Evolutionary conservation across 2,888 invertebrate species (phyloP).

Genomic region (Amphipyra berbera): DNA sequence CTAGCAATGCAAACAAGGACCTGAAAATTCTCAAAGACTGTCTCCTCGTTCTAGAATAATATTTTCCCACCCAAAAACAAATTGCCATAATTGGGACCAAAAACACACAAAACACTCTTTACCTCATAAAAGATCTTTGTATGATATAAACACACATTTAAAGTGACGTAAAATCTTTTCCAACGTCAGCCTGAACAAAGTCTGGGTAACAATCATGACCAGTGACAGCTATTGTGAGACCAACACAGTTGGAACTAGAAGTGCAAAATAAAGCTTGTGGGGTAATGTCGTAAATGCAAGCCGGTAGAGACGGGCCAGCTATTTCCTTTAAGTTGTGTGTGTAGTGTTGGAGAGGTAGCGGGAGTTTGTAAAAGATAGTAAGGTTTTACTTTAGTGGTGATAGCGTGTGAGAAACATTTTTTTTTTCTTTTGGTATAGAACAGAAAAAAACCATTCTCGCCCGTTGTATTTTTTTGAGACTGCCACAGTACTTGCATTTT

Average conservation of each 20-base stretch:
- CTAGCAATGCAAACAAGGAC: no score
- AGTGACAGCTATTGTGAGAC: constrained; percentile 64
- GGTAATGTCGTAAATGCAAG: constrained; percentile 67
- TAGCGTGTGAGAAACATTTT: neutral
- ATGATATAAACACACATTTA: constrained; percentile 10
- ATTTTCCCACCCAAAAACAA: no score
- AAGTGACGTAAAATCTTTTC: constrained; percentile 52
- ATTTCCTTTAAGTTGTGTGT: constrained; percentile 54
- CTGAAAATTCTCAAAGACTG: no score
- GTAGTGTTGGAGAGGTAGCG: constrained; percentile 31
- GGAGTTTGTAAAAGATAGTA: constrained; percentile 10
- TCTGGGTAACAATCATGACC: constrained; percentile 60
- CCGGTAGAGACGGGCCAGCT: constrained; percentile 52
- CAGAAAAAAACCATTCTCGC: no score
- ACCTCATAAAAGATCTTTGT: no score
- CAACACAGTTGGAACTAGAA: constrained; percentile 47
- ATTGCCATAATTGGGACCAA: no score
- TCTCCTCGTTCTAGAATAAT: no score
- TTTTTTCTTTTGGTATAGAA: no score
- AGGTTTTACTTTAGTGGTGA: neutral
- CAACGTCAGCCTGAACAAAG: constrained; percentile 47
- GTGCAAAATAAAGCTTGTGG: constrained; percentile 69
- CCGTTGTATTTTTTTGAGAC: no score
- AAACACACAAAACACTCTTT: no score
- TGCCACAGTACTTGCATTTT: no score